A percentile compares a stretch with the other conserved stretches of the same genome.
These are phyloP conservation scores for Microtus pennsylvanicus DNA, from an alignment of 2,113 vertebrate species.

Conservation along the genomic window DNA sequence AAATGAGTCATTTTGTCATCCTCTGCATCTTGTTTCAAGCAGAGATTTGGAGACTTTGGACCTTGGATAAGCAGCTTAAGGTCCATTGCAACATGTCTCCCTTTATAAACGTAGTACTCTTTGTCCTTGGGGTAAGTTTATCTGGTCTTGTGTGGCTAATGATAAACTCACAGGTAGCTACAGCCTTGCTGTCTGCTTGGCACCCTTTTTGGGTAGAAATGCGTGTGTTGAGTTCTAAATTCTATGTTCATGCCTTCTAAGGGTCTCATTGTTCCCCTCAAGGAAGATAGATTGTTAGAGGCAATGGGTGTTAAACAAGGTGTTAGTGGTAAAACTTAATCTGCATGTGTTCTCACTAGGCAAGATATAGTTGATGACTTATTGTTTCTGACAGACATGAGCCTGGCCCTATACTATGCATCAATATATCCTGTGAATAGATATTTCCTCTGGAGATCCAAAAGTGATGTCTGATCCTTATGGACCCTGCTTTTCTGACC, in stretches of 20 bases:
- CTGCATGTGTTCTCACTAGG: background rate
- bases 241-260: background rate
- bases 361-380: slow-evolving; percentile 39
- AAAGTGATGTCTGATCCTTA: background rate
- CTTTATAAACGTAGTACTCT: background rate
- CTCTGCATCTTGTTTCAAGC: background rate
- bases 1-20: background rate
- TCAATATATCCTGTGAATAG: background rate
- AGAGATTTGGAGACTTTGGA: background rate
- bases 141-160: background rate
- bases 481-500: background rate
- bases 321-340: slow-evolving; percentile 52
- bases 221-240: slow-evolving; percentile 1
- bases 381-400: slow-evolving; percentile 31
- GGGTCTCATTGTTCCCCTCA: slow-evolving; percentile 3
- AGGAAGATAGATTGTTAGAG: background rate
- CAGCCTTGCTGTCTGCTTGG: background rate
- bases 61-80: background rate
- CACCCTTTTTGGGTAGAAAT: slow-evolving; percentile 48
- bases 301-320: slow-evolving; percentile 10
- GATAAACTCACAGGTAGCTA: background rate
- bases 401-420: background rate
- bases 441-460: background rate
- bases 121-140: background rate
- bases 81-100: background rate